Conservation (phyloP, 2,113 vertebrate species). For the Hemiprocne comata region DNA sequence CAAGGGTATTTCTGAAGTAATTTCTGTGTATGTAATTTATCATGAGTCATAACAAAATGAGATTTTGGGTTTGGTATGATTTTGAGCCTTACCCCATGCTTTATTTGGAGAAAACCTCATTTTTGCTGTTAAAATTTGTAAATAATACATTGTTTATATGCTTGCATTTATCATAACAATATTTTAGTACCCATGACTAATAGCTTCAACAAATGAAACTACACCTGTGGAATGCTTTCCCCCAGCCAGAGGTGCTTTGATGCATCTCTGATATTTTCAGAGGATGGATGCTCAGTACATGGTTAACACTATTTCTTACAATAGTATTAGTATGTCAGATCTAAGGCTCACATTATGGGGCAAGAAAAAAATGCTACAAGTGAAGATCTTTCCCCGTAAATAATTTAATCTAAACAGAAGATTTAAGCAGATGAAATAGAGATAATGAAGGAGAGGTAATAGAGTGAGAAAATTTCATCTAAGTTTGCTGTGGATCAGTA, state of each 20-base stretch:
- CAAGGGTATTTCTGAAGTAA: not conserved
- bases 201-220: not conserved
- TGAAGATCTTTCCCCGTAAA: not conserved
- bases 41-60: not conserved
- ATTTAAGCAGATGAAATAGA: not conserved
- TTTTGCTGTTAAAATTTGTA: not conserved
- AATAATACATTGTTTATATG: not conserved
- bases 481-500: rapidly evolving
- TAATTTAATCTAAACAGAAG: not conserved
- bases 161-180: not conserved
- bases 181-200: not conserved
- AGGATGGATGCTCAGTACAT: too few relatives aligned
- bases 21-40: not conserved
- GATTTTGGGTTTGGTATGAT: not conserved
- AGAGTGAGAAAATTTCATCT: not conserved
- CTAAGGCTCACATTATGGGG: not conserved
- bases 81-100: not conserved
- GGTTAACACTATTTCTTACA: not conserved
- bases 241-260: not conserved
- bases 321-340: not conserved
- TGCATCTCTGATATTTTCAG: not conserved
- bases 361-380: not conserved
- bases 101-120: not conserved
- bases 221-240: not conserved
- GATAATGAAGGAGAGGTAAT: not conserved